phyloP scores from a whole-genome alignment of 1,140 invertebrate genomes.

The Drosophila kikkawai region DNA sequence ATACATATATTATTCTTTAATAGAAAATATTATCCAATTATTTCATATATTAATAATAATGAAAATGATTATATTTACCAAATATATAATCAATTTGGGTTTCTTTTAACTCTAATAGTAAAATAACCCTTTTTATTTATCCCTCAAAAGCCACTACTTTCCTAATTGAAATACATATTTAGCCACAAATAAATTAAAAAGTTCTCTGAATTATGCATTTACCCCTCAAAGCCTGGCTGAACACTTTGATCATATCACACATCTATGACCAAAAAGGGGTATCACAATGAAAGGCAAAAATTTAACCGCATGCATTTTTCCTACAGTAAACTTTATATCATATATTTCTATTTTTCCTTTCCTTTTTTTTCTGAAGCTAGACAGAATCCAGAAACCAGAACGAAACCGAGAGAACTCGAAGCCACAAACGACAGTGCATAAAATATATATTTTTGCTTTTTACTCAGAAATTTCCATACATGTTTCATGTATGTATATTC shows the following conservation, averaged over 20 bases:
- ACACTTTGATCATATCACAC: constrained; percentile 25
- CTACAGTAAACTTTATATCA: constrained; percentile 53
- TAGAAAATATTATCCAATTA: too few relatives aligned
- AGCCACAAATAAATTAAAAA: constrained; percentile 3
- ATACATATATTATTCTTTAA: too few relatives aligned
- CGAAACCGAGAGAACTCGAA: constrained; percentile 37
- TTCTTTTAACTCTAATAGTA: too few relatives aligned
- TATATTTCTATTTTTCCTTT: constrained; percentile 23
- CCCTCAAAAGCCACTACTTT: not conserved
- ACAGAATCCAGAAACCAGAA: constrained; percentile 23
- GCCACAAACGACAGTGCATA: constrained; percentile 78
- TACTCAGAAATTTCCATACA: constrained; percentile 73
- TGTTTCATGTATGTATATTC: constrained; percentile 57
- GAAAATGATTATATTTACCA: too few relatives aligned
- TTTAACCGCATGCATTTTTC: constrained; percentile 59
- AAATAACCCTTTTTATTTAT: not conserved
- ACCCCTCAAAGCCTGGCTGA: not conserved
- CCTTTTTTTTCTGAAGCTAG: not conserved
- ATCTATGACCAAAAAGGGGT: constrained; percentile 32
- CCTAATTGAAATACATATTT: not conserved
- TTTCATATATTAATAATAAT: too few relatives aligned
- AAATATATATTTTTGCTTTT: constrained; percentile 74
- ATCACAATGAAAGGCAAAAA: constrained; percentile 40
- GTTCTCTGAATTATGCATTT: not conserved
- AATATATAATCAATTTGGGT: too few relatives aligned